phyloP scores from a whole-genome alignment of 1,140 invertebrate species.

The Drosophila chauvacae region DNA sequence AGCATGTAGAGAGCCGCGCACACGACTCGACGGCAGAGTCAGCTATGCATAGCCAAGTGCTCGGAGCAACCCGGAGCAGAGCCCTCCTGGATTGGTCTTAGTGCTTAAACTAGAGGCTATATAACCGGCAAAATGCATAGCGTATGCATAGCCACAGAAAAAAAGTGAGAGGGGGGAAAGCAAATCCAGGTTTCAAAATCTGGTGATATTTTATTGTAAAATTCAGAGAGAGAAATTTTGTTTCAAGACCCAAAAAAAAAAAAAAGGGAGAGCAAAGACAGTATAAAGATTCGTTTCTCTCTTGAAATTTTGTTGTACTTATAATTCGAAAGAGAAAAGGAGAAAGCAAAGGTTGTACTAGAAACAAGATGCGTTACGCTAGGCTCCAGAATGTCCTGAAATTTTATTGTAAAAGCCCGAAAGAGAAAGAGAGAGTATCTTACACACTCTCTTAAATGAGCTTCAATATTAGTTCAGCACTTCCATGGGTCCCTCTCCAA shows the following conservation, averaged over 20 bases:
- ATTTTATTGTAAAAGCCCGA: not conserved
- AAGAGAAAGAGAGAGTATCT: not conserved
- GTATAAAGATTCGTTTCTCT: too few relatives aligned
- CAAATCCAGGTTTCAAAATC: too few relatives aligned
- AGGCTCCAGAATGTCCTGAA: not conserved
- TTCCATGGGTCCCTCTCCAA: not conserved
- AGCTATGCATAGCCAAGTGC: not conserved
- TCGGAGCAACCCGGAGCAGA: not conserved
- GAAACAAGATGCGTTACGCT: not conserved
- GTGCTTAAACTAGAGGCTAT: not conserved
- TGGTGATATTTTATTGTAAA: too few relatives aligned
- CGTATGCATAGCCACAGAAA: too few relatives aligned
- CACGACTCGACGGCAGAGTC: not conserved
- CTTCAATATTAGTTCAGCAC: not conserved
- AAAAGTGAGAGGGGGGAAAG: too few relatives aligned
- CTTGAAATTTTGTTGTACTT: too few relatives aligned
- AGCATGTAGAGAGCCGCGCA: constrained; percentile 34
- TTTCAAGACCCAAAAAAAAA: too few relatives aligned
- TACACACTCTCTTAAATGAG: not conserved
- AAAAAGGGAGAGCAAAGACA: too few relatives aligned
- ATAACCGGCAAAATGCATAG: not conserved
- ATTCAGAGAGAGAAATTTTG: too few relatives aligned
- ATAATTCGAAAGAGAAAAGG: too few relatives aligned
- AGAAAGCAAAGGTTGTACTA: too few relatives aligned
- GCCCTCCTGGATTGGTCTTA: too few relatives aligned